Evolutionary conservation across 2,888 invertebrate species (phyloP).

Genomic region (Spilarctia lutea): DNA sequence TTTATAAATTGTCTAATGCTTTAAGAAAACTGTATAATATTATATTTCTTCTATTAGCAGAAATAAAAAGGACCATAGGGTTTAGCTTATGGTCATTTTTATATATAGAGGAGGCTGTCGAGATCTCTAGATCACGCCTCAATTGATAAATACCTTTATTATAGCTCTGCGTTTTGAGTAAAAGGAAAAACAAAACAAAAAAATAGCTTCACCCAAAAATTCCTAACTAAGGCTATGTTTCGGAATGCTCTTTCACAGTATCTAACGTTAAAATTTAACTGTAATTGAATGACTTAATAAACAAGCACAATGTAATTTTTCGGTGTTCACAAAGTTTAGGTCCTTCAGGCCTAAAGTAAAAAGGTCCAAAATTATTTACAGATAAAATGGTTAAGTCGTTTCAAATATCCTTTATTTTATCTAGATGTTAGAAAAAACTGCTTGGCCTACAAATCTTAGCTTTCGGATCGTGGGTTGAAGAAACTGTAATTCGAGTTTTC

Average conservation of each 20-base stretch:
- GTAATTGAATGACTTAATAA: neutral
- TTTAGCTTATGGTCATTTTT: too few species aligned
- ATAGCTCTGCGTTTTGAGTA: neutral
- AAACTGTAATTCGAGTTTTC: constrained; percentile 5
- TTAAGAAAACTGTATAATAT: neutral
- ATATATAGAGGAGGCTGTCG: too few species aligned
- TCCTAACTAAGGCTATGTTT: neutral
- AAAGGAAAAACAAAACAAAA: neutral
- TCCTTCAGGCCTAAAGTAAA: neutral
- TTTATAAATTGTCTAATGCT: neutral
- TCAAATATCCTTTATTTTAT: constrained; percentile 4
- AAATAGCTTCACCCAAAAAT: neutral
- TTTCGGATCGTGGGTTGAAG: constrained; percentile 1
- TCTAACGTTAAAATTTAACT: neutral
- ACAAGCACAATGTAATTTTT: neutral
- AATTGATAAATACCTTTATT: too few species aligned
- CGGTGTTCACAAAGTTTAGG: neutral
- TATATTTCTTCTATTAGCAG: neutral
- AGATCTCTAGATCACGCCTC: too few species aligned
- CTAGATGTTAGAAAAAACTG: constrained; percentile 6
- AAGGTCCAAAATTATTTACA: neutral
- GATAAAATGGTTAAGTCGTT: neutral
- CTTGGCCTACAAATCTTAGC: neutral
- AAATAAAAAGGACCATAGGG: neutral
- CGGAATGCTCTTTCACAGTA: neutral